Percentiles rank a stretch among this genome's conserved stretches.
Evolutionary conservation across 2,888 invertebrate species (phyloP).

Genomic region (Exocentrus adspersus): DNA sequence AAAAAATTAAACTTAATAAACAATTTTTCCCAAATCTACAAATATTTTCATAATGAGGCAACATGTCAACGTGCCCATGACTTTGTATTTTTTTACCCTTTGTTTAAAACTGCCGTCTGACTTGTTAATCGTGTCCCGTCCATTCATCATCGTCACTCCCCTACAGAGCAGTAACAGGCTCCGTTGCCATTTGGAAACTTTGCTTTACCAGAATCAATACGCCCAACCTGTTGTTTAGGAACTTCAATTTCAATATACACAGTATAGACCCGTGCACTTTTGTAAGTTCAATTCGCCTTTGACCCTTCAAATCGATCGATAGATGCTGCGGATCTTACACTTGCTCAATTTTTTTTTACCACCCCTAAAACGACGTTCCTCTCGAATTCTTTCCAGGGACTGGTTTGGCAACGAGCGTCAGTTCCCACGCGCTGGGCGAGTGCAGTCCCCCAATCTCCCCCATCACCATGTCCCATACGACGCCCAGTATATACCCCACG

Average conservation of each 20-base stretch:
- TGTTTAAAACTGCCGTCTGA: neutral
- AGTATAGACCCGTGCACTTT: too few relatives aligned
- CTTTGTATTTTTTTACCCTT: too few relatives aligned
- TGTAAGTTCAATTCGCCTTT: too few relatives aligned
- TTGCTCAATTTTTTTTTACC: too few relatives aligned
- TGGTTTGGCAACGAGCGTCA: constrained; percentile 75
- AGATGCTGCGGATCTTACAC: too few relatives aligned
- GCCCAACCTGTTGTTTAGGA: constrained; percentile 13
- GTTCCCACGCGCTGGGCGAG: constrained; percentile 76
- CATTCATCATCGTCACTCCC: neutral
- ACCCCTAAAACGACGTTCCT: neutral
- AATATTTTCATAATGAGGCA: too few relatives aligned
- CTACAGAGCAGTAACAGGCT: neutral
- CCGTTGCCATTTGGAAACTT: constrained; percentile 1
- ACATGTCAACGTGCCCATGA: too few relatives aligned
- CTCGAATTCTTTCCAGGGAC: constrained; percentile 52
- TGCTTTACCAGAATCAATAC: neutral
- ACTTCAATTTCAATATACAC: neutral
- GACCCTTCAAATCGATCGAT: too few relatives aligned
- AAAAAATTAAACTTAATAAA: too few relatives aligned
- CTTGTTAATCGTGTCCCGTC: neutral
- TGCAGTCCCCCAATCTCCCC: constrained; percentile 69
- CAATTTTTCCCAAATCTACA: too few relatives aligned
- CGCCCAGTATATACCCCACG: constrained; percentile 66
- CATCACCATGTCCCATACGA: constrained; percentile 64